Evolutionary conservation across 1,140 invertebrate genomes (phyloP).

Genomic region (Ostrea denselamellosa): DNA sequence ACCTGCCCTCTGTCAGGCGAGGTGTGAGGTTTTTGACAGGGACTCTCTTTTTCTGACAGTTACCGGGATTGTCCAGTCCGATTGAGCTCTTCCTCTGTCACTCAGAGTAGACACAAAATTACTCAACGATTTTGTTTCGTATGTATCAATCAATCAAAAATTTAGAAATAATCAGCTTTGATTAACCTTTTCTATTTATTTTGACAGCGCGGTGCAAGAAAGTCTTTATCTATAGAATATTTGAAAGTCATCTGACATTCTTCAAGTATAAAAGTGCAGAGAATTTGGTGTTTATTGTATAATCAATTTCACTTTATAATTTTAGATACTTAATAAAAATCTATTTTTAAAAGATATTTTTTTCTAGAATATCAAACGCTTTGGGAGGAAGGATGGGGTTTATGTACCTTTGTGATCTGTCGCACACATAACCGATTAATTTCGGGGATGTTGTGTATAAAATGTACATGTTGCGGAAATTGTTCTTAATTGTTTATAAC

Average conservation of each 20-base stretch:
- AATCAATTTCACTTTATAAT: no score
- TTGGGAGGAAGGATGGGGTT: neutral
- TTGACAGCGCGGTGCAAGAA: no score
- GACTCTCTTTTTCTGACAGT: neutral
- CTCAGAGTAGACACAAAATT: neutral
- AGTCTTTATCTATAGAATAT: no score
- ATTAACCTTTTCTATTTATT: neutral
- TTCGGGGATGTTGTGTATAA: neutral
- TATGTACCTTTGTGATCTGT: neutral
- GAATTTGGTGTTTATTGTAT: no score
- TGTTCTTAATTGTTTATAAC: no score
- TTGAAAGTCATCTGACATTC: no score
- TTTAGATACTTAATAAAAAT: no score
- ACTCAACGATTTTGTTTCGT: neutral
- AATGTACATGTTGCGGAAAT: neutral
- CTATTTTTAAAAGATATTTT: no score
- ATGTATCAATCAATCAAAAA: neutral
- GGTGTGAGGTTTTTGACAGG: constrained; percentile 34
- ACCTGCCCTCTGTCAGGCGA: constrained; percentile 19
- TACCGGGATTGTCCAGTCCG: constrained; percentile 9
- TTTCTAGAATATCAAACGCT: no score
- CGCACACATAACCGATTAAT: neutral
- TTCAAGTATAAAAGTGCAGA: no score
- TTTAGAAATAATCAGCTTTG: neutral
- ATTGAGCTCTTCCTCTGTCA: neutral